Base-by-base conservation (phyloP, 1,140 invertebrate species). In the Orchesella cincta region DNA sequence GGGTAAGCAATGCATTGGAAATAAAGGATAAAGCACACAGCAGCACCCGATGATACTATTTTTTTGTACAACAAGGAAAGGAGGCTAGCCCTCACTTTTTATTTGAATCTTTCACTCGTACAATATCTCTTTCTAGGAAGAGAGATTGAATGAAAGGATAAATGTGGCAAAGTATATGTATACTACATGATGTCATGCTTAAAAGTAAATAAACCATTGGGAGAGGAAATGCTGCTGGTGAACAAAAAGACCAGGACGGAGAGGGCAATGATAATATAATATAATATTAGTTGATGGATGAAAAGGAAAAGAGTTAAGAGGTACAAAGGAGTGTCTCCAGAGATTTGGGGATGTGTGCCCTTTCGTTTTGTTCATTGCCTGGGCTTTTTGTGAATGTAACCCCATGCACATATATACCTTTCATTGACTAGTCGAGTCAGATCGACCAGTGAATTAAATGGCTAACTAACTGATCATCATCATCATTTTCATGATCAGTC, bases 281-380 rank as follows among this genome's bases (percentile, higher is more conserved):
- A 67, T 67, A 46, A 46, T 46, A 67, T 31, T 67, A 67, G 62
- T n/a, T 67, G 62, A 67, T 67, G 62, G 62, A 67, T 67, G 62
- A 33, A 67, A 67, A 67, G 62, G 8, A 33, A 67, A 67, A 67
- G 62, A 67, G 31, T 67, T 67, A 67, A 29, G 23, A 67, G 54
- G 54, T 28, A 62, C 54, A 62, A 67, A 67, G 62, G 62, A 67
- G 62, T 33, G 31, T 67, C 62, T 67, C 62, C 31, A 33, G 62
- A 67, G 62, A 67, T 31, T 67, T 67, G 28, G 33, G 33, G 31
- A 67, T 67, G 62, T 67, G 62, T 33, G 62, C 62, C 62, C 62
- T 67, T 67, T 67, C 62, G 12, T 67, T 29, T 29, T 67, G 26
- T 67, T 67, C n/a, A 67, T 57, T 57, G 3, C 3, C 23, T 57